Conservation (phyloP, 2,888 invertebrate species). For the Andrena flavipes region DNA sequence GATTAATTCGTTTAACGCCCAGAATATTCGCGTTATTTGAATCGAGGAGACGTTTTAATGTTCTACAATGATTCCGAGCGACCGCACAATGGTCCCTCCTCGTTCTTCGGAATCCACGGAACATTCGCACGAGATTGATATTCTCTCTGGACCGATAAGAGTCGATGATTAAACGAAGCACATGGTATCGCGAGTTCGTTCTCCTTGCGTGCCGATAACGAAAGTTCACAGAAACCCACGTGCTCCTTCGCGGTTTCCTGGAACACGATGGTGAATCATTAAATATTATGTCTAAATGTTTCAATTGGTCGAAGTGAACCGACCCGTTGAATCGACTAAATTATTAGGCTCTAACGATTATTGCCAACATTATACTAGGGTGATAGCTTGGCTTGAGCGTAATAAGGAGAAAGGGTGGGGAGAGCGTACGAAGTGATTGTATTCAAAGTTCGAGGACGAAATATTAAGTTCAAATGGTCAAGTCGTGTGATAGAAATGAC, state of each 20-base stretch:
- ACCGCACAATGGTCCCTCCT: background rate
- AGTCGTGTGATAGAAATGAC: background rate
- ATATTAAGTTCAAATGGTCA: background rate
- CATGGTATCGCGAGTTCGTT: conserved; percentile 58
- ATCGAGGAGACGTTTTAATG: too few species aligned
- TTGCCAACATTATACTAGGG: background rate
- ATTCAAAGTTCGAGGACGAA: background rate
- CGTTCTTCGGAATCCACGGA: background rate
- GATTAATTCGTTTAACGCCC: too few species aligned
- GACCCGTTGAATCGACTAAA: conserved; percentile 5
- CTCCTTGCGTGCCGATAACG: conserved; percentile 60
- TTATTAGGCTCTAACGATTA: background rate
- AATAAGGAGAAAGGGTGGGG: too few species aligned
- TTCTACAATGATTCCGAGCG: background rate
- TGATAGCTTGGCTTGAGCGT: too few species aligned
- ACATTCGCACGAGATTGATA: conserved; percentile 8
- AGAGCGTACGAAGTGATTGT: background rate
- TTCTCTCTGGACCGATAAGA: conserved; percentile 30
- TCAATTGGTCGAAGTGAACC: conserved; percentile 13
- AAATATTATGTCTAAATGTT: conserved; percentile 15
- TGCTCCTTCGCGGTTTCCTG: conserved; percentile 40
- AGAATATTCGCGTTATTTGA: too few species aligned
- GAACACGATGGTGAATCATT: conserved; percentile 41
- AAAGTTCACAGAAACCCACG: conserved; percentile 64
- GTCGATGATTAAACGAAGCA: conserved; percentile 32